phyloP scores from a whole-genome alignment of 2,797 vertebrate species.

The Microtus obscurus region DNA sequence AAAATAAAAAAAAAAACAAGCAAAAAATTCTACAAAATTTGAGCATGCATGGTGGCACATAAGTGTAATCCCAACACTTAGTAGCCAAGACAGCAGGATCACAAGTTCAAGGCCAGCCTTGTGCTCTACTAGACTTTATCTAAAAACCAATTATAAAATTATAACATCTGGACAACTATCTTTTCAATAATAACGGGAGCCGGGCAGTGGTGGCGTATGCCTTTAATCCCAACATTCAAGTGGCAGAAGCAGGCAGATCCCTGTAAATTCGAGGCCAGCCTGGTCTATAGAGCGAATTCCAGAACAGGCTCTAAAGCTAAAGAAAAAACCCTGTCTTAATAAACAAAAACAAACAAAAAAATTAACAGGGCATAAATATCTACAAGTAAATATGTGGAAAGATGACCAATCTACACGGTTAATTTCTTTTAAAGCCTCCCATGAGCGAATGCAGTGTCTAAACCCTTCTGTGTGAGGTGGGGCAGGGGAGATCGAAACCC shows the following conservation, averaged over 20 bases:
- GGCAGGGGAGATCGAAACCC: not conserved
- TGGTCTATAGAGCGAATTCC: too few relatives aligned
- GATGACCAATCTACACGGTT: not conserved
- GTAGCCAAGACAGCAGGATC: too few relatives aligned
- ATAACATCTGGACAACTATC: not conserved
- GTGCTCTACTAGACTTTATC: not conserved
- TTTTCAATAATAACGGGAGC: not conserved
- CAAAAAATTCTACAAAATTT: not conserved
- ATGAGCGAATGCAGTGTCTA: not conserved
- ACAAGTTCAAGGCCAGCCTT: not conserved
- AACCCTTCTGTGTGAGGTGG: not conserved
- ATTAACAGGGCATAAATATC: not conserved
- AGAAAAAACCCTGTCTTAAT: too few relatives aligned
- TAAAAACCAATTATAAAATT: not conserved
- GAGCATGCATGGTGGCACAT: not conserved
- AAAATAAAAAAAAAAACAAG: not conserved
- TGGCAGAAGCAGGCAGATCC: too few relatives aligned
- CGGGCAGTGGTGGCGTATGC: fast-evolving
- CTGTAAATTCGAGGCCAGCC: too few relatives aligned
- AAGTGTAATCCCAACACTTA: not conserved
- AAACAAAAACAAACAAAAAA: not conserved
- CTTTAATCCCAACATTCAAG: too few relatives aligned
- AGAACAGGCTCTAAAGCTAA: too few relatives aligned
- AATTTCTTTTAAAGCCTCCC: not conserved
- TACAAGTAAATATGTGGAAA: not conserved